Percentiles rank a stretch among this genome's conserved stretches.
These are phyloP conservation scores for Pristionchus arcanus DNA, from an alignment of 2,888 invertebrate species.

Conservation along the genomic window DNA sequence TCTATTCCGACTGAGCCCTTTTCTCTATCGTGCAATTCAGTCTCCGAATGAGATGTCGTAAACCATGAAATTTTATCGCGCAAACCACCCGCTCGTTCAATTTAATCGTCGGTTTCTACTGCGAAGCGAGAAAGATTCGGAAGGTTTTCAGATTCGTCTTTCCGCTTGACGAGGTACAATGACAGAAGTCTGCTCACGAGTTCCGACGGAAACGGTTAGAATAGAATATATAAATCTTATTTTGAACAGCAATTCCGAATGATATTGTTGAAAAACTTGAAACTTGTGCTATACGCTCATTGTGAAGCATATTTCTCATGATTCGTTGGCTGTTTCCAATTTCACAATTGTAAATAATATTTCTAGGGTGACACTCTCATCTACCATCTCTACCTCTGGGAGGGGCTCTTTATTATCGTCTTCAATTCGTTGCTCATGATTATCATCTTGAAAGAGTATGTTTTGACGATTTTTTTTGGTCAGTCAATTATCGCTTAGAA, in stretches of 20 bases:
- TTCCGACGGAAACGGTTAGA: not conserved
- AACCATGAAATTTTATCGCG: slow-evolving; percentile 25
- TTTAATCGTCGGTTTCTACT: not conserved
- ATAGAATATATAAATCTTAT: too few relatives aligned
- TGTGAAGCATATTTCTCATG: not conserved
- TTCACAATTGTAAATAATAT: not conserved
- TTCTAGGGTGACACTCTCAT: not conserved
- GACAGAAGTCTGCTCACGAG: slow-evolving; percentile 13
- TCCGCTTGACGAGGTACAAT: not conserved
- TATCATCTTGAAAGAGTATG: slow-evolving; percentile 33
- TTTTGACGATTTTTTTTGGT: too few relatives aligned
- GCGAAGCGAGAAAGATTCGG: not conserved
- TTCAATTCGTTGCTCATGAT: slow-evolving; percentile 21
- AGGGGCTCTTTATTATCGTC: slow-evolving; percentile 37
- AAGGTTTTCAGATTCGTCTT: slow-evolving; percentile 12
- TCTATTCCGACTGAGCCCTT: too few relatives aligned
- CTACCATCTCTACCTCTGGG: slow-evolving; percentile 46
- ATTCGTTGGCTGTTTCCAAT: not conserved
- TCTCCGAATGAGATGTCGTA: not conserved
- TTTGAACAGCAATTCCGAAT: not conserved
- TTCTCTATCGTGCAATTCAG: not conserved
- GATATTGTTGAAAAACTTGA: not conserved
- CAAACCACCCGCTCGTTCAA: slow-evolving; percentile 26
- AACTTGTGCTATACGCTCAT: too few relatives aligned
- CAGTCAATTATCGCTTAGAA: too few relatives aligned